Evolutionary conservation across 1,140 invertebrate genomes (phyloP), one percentile per base, ranked within the genome.

Genomic region (Lutraria rhynchaena): DNA sequence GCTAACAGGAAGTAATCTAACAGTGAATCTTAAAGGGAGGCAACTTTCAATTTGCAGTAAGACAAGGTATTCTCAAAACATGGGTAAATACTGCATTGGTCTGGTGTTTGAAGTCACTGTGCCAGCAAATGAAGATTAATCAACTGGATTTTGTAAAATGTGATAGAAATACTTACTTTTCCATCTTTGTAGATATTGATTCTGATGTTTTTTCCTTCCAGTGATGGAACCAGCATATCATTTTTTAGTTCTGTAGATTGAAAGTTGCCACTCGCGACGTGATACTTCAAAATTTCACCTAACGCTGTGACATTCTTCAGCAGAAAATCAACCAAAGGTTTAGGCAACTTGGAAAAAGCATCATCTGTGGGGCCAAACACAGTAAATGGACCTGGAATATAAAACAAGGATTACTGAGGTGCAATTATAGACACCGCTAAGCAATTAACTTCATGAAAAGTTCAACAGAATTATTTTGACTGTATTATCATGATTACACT

Each of bases 361-460:
- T 94, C 93, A 90, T 98, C 96, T 51, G 95, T 96, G 46, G 96
- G 96, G 4, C 96, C 96, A 89, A 97, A 97, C 22, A 97, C 93
- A 0, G 96, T 97, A 90, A 96, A 96, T 0, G 96, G 91, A 0
- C 92, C 93, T 81, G 81, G 19, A 74, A 58, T 46, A 17, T n/a
- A 49, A 3, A 53, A n/a, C 22, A 53, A 24, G 7, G 44, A 9
- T 46, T 19, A 11, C 9, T 46, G 44, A 46, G 44, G 44, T 46
- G 9, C 9, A 11, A 19, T 46, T 46, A n/a, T n/a, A n/a, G n/a
- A n/a, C n/a, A n/a, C n/a, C n/a, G n/a, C n/a, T n/a, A n/a, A n/a
- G n/a, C n/a, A n/a, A n/a, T n/a, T n/a, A n/a, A n/a, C n/a, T n/a
- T n/a, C n/a, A n/a, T n/a, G n/a, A n/a, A n/a, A n/a, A n/a, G n/a